These are phyloP conservation scores for Lacanobia oleracea DNA, from an alignment of 2,888 invertebrate species.

Conservation along the genomic window DNA sequence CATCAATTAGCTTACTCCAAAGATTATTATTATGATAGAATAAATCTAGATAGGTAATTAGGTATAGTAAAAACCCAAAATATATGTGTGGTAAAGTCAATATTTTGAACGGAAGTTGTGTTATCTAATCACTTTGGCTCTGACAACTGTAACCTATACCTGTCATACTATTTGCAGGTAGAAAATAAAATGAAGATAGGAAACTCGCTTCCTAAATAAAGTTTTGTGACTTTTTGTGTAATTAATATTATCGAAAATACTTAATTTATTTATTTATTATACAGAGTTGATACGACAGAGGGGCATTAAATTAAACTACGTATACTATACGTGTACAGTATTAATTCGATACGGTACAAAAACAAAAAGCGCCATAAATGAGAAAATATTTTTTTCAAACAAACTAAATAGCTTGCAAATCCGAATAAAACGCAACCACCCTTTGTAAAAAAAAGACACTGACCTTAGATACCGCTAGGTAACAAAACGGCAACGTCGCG, in stretches of 20 bases:
- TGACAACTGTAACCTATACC: slow-evolving; percentile 24
- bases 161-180: background rate
- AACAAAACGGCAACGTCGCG: too few relatives aligned
- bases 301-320: too few relatives aligned
- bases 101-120: slow-evolving; percentile 48
- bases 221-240: slow-evolving; percentile 4
- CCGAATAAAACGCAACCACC: too few relatives aligned
- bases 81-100: slow-evolving; percentile 16
- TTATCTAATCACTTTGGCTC: slow-evolving; percentile 47
- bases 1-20: background rate
- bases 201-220: slow-evolving; percentile 17
- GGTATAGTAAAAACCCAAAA: slow-evolving; percentile 16
- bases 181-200: slow-evolving; percentile 45
- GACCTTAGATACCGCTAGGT: too few relatives aligned
- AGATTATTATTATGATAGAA: background rate
- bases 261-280: too few relatives aligned
- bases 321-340: too few relatives aligned
- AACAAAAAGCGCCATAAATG: too few relatives aligned
- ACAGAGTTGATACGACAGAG: too few relatives aligned
- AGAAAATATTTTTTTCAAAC: too few relatives aligned
- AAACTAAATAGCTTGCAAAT: too few relatives aligned
- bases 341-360: too few relatives aligned
- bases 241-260: slow-evolving; percentile 11
- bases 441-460: too few relatives aligned
- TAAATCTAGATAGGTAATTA: slow-evolving; percentile 3